Evolutionary conservation across 1,140 invertebrate species (phyloP).

Genomic region (Telenomus remus): DNA sequence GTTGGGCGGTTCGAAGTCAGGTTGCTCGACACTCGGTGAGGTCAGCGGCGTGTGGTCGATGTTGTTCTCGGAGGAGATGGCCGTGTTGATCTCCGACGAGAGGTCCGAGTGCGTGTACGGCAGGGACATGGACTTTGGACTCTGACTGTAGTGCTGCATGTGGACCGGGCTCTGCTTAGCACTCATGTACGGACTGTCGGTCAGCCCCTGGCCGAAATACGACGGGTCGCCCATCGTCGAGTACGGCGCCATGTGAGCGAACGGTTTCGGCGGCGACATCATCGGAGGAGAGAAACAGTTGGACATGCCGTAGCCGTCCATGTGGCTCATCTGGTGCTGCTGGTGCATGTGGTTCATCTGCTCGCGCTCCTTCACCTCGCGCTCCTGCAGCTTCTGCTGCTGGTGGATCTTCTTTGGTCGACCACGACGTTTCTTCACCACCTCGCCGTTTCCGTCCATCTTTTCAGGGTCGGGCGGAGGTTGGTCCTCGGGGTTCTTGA

Average conservation of each 20-base stretch:
- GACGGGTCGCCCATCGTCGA: constrained; percentile 66
- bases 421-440: constrained; percentile 88
- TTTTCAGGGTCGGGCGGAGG: constrained; percentile 77
- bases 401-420: constrained; percentile 87
- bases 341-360: constrained; percentile 63
- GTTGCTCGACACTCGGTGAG: constrained; percentile 82
- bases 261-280: constrained; percentile 71
- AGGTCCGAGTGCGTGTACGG: constrained; percentile 84
- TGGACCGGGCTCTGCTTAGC: constrained; percentile 74
- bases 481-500: constrained; percentile 81
- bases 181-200: constrained; percentile 72
- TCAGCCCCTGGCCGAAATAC: constrained; percentile 68
- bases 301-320: constrained; percentile 70
- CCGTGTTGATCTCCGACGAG: constrained; percentile 85
- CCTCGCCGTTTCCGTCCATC: constrained; percentile 77
- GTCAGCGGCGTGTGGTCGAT: constrained; percentile 78
- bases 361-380: constrained; percentile 68
- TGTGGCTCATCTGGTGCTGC: constrained; percentile 62
- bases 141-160: constrained; percentile 77
- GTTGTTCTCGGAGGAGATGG: constrained; percentile 83
- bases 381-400: constrained; percentile 70
- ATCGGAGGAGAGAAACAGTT: constrained; percentile 78
- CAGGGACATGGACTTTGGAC: constrained; percentile 78
- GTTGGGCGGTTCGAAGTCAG: constrained; percentile 85
- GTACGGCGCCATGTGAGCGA: constrained; percentile 72